phyloP scores from a whole-genome alignment of 2,888 invertebrate species.

The Drosophila paramelanica region DNA sequence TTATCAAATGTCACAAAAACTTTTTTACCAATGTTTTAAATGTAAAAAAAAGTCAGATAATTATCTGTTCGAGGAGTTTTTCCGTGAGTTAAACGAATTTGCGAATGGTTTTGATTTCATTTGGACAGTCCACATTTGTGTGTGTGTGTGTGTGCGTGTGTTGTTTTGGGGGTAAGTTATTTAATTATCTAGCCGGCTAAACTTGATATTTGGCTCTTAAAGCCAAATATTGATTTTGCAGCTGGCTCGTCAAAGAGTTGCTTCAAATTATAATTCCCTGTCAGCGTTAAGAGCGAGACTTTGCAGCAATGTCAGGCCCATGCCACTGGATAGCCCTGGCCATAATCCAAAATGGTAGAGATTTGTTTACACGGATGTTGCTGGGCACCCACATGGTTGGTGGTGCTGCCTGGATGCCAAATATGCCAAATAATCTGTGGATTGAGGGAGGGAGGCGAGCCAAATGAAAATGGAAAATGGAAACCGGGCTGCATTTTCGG shows the following conservation, averaged over 20 bases:
- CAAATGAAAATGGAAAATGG: constrained; percentile 5
- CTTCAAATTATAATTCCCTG: constrained; percentile 11
- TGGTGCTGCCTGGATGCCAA: constrained; percentile 8
- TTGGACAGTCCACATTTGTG: too few species aligned
- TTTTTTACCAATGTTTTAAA: not conserved
- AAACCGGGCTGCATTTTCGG: constrained; percentile 39
- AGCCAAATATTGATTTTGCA: constrained; percentile 29
- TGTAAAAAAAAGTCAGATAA: too few species aligned
- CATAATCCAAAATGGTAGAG: constrained; percentile 57
- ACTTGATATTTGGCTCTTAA: not conserved
- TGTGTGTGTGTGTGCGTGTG: too few species aligned
- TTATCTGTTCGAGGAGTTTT: too few species aligned
- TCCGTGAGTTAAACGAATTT: not conserved
- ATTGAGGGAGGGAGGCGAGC: not conserved
- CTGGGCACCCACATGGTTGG: not conserved
- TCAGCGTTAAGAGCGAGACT: constrained; percentile 14
- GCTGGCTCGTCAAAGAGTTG: constrained; percentile 28
- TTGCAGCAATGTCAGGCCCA: constrained; percentile 26
- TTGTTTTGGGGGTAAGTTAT: constrained; percentile 21
- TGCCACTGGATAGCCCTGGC: not conserved
- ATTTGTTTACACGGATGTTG: constrained; percentile 51
- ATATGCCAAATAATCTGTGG: constrained; percentile 6
- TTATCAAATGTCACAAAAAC: not conserved
- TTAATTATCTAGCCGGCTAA: constrained; percentile 7
- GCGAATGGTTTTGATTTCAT: constrained; percentile 8